A percentile compares a stretch with the other conserved stretches of the same genome.
Evolutionary conservation across 1,140 invertebrate species (phyloP).

Genomic region (Brachystomella parvula): DNA sequence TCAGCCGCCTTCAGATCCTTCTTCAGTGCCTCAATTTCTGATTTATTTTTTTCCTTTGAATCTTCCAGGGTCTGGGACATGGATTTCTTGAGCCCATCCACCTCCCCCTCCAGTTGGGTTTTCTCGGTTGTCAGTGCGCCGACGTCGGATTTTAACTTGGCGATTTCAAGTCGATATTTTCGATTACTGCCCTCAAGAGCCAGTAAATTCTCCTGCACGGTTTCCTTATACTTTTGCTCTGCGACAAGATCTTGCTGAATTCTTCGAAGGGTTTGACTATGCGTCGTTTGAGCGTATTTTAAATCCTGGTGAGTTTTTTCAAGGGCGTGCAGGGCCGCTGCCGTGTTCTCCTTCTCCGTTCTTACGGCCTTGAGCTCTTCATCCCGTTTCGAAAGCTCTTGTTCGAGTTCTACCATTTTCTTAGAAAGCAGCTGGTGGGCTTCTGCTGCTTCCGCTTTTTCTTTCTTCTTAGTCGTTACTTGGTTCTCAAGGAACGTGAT

Average conservation of each 20-base stretch:
- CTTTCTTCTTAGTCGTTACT: not conserved
- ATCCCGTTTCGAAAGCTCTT: not conserved
- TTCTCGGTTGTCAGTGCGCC: not conserved
- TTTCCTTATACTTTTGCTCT: slow-evolving; percentile 7
- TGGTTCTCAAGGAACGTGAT: not conserved
- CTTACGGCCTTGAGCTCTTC: not conserved
- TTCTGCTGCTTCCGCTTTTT: not conserved
- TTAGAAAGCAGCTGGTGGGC: not conserved
- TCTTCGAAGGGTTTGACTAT: slow-evolving; percentile 3
- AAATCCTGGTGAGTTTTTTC: slow-evolving; percentile 2
- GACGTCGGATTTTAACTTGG: not conserved
- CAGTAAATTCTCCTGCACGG: not conserved
- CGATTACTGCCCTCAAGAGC: not conserved
- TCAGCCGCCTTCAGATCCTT: slow-evolving; percentile 2
- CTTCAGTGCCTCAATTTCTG: not conserved
- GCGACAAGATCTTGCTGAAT: not conserved
- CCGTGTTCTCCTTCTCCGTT: not conserved
- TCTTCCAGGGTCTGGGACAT: not conserved
- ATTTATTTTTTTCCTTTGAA: not conserved
- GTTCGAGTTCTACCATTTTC: not conserved
- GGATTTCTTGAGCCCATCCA: not conserved
- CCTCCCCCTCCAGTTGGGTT: not conserved
- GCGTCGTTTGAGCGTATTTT: not conserved
- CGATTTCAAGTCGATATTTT: not conserved
- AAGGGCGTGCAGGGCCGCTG: not conserved